These are phyloP conservation scores for Illadopsis cleaveri DNA, from an alignment of 2,113 vertebrate genomes.

Conservation along the genomic window DNA sequence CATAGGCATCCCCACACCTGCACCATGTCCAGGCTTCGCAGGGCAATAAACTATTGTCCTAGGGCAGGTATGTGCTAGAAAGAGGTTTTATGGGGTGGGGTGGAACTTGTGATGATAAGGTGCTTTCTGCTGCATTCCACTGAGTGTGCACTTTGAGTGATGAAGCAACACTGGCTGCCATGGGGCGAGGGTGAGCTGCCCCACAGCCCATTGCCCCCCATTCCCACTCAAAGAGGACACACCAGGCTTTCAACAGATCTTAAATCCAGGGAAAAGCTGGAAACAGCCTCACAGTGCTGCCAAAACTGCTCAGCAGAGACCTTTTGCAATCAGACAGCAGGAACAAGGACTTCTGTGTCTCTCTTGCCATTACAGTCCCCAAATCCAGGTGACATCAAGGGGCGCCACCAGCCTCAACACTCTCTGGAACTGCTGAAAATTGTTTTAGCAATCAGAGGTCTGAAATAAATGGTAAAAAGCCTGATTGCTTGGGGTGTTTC, in stretches of 20 bases:
- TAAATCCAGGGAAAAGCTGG: not conserved
- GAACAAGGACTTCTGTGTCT: not conserved
- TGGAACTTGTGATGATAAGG: not conserved
- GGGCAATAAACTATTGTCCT: not conserved
- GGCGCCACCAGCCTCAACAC: not conserved
- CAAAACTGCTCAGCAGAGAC: not conserved
- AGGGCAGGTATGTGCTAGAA: not conserved
- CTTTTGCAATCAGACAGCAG: not conserved
- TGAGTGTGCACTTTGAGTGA: not conserved
- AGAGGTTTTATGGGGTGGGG: not conserved
- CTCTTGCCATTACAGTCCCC: not conserved
- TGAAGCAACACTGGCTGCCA: not conserved
- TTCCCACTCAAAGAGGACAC: not conserved
- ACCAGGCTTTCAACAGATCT: not conserved
- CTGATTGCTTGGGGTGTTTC: not conserved
- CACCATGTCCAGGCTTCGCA: rapidly evolving
- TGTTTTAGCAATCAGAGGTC: not conserved
- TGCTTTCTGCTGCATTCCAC: not conserved
- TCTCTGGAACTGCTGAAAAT: not conserved
- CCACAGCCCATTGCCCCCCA: rapidly evolving
- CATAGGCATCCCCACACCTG: rapidly evolving
- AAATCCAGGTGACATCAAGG: rapidly evolving
- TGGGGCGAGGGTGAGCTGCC: rapidly evolving
- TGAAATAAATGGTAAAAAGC: not conserved
- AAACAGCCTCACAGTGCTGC: not conserved